A percentile compares a stretch with the other conserved stretches of the same genome.
Evolutionary conservation across 2,888 invertebrate genomes (phyloP).

Genomic region (Falcaria lacertinaria): DNA sequence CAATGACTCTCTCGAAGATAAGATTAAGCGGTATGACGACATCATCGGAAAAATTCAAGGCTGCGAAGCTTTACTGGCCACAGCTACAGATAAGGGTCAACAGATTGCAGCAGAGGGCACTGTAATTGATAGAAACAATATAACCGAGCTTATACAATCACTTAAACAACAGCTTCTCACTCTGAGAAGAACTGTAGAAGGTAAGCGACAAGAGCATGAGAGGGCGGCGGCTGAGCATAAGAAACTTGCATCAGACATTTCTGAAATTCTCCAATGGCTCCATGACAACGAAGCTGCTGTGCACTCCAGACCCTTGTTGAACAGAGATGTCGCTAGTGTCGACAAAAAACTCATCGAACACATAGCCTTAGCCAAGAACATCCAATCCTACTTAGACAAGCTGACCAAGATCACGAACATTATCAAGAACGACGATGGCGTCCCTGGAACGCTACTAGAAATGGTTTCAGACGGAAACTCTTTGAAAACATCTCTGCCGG

Average conservation of each 20-base stretch:
- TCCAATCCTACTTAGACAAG: conserved; percentile 84
- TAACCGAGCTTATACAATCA: conserved; percentile 92
- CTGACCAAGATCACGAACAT: conserved; percentile 85
- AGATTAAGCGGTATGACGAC: conserved; percentile 92
- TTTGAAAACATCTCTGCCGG: conserved; percentile 86
- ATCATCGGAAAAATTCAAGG: conserved; percentile 93
- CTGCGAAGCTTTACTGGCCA: conserved; percentile 91
- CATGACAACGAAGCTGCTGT: conserved; percentile 90
- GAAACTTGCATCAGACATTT: conserved; percentile 90
- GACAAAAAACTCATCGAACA: conserved; percentile 90
- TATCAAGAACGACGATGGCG: conserved; percentile 86
- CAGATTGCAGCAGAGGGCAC: conserved; percentile 95
- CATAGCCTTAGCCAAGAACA: conserved; percentile 82
- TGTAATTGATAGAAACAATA: conserved; percentile 90
- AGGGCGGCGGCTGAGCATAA: conserved; percentile 92
- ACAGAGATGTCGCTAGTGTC: conserved; percentile 88
- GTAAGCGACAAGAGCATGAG: conserved; percentile 92
- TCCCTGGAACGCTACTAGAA: conserved; percentile 89
- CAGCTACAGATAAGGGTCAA: conserved; percentile 94
- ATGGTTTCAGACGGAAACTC: conserved; percentile 92
- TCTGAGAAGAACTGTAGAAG: conserved; percentile 89
- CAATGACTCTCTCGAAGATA: conserved; percentile 89
- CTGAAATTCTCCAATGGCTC: conserved; percentile 89
- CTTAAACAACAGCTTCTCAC: conserved; percentile 90
- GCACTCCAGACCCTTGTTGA: conserved; percentile 89